Conservation (phyloP, 2,888 invertebrate species). For the Liposcelis brunnea region DNA sequence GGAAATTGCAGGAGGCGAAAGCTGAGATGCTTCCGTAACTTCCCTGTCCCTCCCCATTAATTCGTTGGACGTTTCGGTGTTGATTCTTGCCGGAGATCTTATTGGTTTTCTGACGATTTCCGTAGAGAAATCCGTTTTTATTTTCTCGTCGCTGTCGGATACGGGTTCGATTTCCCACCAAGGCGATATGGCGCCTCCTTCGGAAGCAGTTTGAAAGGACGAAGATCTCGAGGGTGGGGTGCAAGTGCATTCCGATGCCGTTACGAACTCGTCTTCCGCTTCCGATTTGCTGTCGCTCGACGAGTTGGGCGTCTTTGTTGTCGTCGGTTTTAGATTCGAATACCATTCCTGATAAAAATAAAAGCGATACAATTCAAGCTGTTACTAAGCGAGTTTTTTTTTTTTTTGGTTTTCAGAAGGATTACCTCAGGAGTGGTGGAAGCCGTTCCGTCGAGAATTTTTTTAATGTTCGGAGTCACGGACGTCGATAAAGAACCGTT, state of each 20-base stretch:
- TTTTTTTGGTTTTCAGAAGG: slow-evolving; percentile 16
- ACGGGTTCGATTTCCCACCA: slow-evolving; percentile 34
- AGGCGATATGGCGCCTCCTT: slow-evolving; percentile 39
- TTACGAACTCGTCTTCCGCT: slow-evolving; percentile 39
- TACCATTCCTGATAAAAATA: slow-evolving; percentile 20
- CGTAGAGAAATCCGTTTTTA: background rate
- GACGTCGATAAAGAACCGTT: slow-evolving; percentile 14
- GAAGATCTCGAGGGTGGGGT: slow-evolving; percentile 47
- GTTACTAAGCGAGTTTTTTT: background rate
- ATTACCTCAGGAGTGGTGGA: slow-evolving; percentile 15
- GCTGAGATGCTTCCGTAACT: slow-evolving; percentile 33
- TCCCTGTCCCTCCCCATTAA: slow-evolving; percentile 32
- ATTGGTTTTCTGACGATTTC: too few relatives aligned
- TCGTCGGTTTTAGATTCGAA: slow-evolving; percentile 16
- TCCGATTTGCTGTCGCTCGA: slow-evolving; percentile 17
- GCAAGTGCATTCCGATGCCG: slow-evolving; percentile 47
- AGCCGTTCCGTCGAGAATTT: slow-evolving; percentile 19
- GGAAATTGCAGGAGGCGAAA: slow-evolving; percentile 26
- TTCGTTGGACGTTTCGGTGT: slow-evolving; percentile 18
- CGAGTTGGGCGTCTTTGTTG: slow-evolving; percentile 6
- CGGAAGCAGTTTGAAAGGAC: slow-evolving; percentile 49
- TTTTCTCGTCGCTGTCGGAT: slow-evolving; percentile 18
- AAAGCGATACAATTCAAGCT: background rate
- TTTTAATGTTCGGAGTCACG: slow-evolving; percentile 18
- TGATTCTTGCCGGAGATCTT: too few relatives aligned